Evolutionary conservation across 2,113 vertebrate genomes (phyloP), one percentile per base, ranked within the genome.

Genomic region (Plectropomus leopardus): DNA sequence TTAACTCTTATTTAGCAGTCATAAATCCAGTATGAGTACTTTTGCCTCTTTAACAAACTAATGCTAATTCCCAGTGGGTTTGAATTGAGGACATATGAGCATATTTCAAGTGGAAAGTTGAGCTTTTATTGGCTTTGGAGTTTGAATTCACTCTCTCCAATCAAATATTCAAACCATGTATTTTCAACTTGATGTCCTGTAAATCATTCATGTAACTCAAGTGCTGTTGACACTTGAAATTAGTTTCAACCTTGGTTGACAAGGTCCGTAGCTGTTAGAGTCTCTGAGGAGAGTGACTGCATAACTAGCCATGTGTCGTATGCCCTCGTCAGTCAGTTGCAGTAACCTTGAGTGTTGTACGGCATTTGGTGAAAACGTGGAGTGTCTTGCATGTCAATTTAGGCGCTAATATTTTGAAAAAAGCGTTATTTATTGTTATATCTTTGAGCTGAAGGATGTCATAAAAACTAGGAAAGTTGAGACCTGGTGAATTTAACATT

Each of bases 241-340:
- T 26, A 76, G 54, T 54, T 72, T 51, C 47, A 69, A 57, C 84
- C 84, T 83, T 77, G 68, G 79, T 73, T 75, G 80, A 84, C 42
- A 67, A 80, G 58, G 69, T 54, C 68, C 61, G 8, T 26, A 55
- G 32, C 30, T 67, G 40, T 45, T 44, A 5, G 57, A 65, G 64
- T 67, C 48, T 83, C 64, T 32, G 32, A 63, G 48, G 30, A 74
- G 70, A 81, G 42, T n/a, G 28, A 80, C 77, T 75, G 69, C 76
- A 64, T 57, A 47, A 32, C 60, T 59, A 51, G 34, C 68, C 40
- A 1, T 26, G 66, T 70, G 65, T 84, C 76, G 57, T 10, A 68
- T 36, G n/a, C n/a, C 70, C 28, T 72, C 17, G 23, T 69, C 61
- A 72, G 78, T 86, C 74, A 58, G 26, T n/a, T 54, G 64, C 64